Evolutionary conservation across 2,113 vertebrate species (phyloP).

Genomic region (Cygnus buccinator): DNA sequence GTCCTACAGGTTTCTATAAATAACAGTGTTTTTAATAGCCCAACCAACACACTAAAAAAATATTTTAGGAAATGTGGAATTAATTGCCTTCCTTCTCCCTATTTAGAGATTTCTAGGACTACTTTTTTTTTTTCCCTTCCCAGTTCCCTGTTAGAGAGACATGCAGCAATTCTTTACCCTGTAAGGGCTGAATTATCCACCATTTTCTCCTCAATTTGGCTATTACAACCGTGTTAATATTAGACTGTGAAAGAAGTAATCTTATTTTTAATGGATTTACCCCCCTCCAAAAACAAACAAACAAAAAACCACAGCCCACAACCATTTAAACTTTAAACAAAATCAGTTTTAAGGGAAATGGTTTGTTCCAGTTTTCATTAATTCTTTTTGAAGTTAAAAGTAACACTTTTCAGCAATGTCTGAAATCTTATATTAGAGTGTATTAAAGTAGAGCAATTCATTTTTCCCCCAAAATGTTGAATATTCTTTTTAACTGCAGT

Average conservation of each 20-base stretch:
- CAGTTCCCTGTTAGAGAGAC: background rate
- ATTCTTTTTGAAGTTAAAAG: background rate
- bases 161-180: background rate
- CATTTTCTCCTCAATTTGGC: background rate
- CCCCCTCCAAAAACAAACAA: background rate
- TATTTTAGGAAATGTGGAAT: slow-evolving; percentile 52
- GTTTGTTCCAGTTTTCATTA: background rate
- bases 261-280: background rate
- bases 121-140: background rate
- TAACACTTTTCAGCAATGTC: background rate
- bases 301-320: background rate
- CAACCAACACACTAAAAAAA: background rate
- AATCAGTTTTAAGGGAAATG: background rate
- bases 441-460: background rate
- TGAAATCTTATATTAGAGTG: background rate
- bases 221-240: background rate
- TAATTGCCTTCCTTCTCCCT: slow-evolving; percentile 38
- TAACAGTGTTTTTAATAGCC: slow-evolving; percentile 53
- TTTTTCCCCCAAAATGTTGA: fast-evolving
- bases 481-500: background rate
- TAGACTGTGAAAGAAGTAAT: background rate
- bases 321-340: background rate
- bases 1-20: slow-evolving; percentile 42
- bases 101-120: background rate
- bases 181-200: background rate